Evolutionary conservation across 2,797 vertebrate genomes (phyloP).

Genomic region (Staurois parvus): DNA sequence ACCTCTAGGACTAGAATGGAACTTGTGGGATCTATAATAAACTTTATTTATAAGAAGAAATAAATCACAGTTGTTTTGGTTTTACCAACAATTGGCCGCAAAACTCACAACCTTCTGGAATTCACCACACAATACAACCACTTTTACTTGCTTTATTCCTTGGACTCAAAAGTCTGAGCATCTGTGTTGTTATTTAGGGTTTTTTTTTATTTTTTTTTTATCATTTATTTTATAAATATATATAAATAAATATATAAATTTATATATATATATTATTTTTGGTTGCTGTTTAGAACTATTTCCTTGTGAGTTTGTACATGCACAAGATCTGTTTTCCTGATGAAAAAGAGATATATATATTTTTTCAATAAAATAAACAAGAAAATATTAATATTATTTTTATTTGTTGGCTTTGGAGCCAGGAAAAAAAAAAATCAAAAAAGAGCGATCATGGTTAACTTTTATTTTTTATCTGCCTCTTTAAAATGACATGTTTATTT

Average conservation of each 20-base stretch:
- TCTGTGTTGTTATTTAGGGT: conserved; percentile 49
- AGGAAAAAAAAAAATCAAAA: conserved; percentile 43
- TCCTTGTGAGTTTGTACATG: conserved; percentile 60
- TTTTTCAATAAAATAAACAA: conserved; percentile 64
- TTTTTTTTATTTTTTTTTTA: conserved; percentile 31
- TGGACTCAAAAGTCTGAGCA: conserved; percentile 54
- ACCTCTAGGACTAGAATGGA: conserved; percentile 43
- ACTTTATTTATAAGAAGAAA: conserved; percentile 45
- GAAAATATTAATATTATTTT: conserved; percentile 64
- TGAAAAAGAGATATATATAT: conserved; percentile 62
- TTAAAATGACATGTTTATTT: conserved; percentile 51
- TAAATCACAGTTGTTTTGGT: not conserved
- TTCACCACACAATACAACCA: conserved; percentile 48
- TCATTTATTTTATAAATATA: conserved; percentile 55
- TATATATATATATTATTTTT: conserved; percentile 55
- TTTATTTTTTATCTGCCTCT: conserved; percentile 58
- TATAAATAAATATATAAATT: conserved; percentile 48
- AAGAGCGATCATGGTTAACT: conserved; percentile 39
- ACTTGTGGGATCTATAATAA: conserved; percentile 36
- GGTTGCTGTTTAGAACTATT: conserved; percentile 57
- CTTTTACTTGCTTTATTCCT: conserved; percentile 58
- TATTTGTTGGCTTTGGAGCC: conserved; percentile 56
- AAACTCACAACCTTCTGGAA: conserved; percentile 36
- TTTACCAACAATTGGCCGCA: conserved; percentile 25
- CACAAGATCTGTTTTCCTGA: conserved; percentile 61